A percentile compares a stretch with the other conserved stretches of the same genome.
Evolutionary conservation across 2,888 invertebrate species (phyloP).

Genomic region (Phengaris alcon): DNA sequence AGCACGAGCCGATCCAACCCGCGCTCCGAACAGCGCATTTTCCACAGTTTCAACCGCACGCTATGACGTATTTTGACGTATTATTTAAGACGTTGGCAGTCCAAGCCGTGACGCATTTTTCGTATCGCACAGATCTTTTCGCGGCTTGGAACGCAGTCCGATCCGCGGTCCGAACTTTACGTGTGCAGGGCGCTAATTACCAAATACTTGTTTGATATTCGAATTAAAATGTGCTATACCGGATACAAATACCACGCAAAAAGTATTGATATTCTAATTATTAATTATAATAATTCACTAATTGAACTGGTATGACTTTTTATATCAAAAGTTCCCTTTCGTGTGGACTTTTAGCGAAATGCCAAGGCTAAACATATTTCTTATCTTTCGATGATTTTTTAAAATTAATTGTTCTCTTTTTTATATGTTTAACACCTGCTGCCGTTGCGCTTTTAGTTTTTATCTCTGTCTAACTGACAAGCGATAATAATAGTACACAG

Average conservation of each 20-base stretch:
- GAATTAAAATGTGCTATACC: background rate
- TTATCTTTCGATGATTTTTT: background rate
- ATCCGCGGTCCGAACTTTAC: too few species aligned
- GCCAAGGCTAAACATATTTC: background rate
- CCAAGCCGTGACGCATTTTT: too few species aligned
- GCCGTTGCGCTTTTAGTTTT: background rate
- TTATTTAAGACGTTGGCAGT: too few species aligned
- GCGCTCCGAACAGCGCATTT: too few species aligned
- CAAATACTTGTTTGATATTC: background rate
- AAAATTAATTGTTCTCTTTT: slow-evolving; percentile 8
- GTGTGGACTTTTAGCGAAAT: slow-evolving; percentile 16
- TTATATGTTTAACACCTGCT: background rate
- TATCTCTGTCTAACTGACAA: background rate
- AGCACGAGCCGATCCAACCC: too few species aligned
- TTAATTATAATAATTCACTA: too few species aligned
- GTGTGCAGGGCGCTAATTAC: background rate
- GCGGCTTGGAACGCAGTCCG: too few species aligned
- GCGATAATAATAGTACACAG: background rate
- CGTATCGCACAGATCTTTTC: too few species aligned
- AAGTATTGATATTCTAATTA: background rate
- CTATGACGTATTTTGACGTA: too few species aligned
- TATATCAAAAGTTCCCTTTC: background rate
- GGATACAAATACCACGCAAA: background rate
- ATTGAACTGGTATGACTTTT: background rate
- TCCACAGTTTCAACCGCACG: too few species aligned